Base-by-base conservation (phyloP, 2,888 invertebrate genomes). In the Apantesis nais region DNA sequence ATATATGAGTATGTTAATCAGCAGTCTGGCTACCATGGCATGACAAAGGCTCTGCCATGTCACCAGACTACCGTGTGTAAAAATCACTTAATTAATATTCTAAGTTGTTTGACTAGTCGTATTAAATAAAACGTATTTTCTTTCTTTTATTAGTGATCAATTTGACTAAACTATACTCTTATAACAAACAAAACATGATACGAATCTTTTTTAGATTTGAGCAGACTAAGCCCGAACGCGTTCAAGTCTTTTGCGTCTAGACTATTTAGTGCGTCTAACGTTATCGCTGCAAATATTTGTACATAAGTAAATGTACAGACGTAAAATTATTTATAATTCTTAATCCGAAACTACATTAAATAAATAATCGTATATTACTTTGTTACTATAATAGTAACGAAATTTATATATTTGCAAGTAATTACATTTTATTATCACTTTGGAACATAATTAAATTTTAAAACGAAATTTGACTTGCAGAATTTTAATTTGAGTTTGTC, bases 241-340 rank as follows among this genome's bases (percentile, higher is more conserved):
- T 58, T 58, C 58, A 58, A 16, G 58, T 58, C 58, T 58, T 58
- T 58, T 58, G 8, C 58, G 58, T 62, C 58, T 58, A 58, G 58
- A 29, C 58, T 14, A 16, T 25, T 29, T 58, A 58, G 58, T 58
- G 29, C 29, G 58, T 58, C 58, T 58, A 58, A 29, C 58, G 16
- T 29, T 7, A 7, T 58, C 25, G 14, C 29, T 16, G 29, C 29
- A 55, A 55, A 55, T 25, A 25, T 25, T 55, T 25, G n/a, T 12
- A 55, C 9, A 48, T 48, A 48, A 48, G 48, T 48, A 48, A 9
- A 9, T 48, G 7, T 22, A 22, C 8, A 22, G 1, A 48, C 22
- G 9, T 22, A 22, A 3, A 48, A 9, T 48, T 48, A 48, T 22
- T 48, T 16, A 22, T 48, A 9, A 48, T 22, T 48, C 22, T 48